Evolutionary conservation across 2,797 vertebrate genomes (phyloP).

Genomic region (Hyperoplus immaculatus): DNA sequence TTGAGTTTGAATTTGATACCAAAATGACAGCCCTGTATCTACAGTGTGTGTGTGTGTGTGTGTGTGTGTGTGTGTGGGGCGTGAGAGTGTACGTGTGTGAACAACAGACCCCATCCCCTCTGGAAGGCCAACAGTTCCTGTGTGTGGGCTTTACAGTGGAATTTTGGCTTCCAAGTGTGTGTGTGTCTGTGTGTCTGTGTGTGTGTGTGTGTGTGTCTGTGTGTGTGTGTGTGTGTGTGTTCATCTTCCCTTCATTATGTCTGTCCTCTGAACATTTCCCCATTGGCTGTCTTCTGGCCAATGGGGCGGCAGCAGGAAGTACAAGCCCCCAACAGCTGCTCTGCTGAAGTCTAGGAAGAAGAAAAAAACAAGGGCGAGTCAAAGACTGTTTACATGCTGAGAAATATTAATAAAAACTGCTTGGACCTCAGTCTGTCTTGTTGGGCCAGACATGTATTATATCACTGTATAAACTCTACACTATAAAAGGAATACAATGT

Average conservation of each 20-base stretch:
- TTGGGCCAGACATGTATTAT: neutral
- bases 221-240: constrained; percentile 25
- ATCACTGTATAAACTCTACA: neutral
- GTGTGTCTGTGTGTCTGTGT: constrained; percentile 28
- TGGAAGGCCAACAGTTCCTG: constrained; percentile 31
- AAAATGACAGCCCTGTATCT: neutral
- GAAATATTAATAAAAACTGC: constrained; percentile 20
- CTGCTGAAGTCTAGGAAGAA: constrained; percentile 20
- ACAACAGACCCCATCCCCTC: neutral
- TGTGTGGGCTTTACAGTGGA: constrained; percentile 39
- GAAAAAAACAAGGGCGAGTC: constrained; percentile 43
- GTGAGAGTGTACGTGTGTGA: neutral
- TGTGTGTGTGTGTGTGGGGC: neutral
- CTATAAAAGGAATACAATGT: neutral
- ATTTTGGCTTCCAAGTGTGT: constrained; percentile 27
- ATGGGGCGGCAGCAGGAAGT: constrained; percentile 57
- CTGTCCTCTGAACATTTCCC: constrained; percentile 32
- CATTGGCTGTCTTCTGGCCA: constrained; percentile 65
- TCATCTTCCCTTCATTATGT: constrained; percentile 40
- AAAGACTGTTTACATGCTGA: constrained; percentile 47
- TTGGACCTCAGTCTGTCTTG: constrained; percentile 2
- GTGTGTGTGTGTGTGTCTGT: no score
- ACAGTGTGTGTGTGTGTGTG: constrained; percentile 1
- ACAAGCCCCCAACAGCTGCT: constrained; percentile 68
- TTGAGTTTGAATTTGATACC: no score